These are phyloP conservation scores for Lagodon rhomboides DNA, from an alignment of 2,797 vertebrate genomes.

Conservation along the genomic window DNA sequence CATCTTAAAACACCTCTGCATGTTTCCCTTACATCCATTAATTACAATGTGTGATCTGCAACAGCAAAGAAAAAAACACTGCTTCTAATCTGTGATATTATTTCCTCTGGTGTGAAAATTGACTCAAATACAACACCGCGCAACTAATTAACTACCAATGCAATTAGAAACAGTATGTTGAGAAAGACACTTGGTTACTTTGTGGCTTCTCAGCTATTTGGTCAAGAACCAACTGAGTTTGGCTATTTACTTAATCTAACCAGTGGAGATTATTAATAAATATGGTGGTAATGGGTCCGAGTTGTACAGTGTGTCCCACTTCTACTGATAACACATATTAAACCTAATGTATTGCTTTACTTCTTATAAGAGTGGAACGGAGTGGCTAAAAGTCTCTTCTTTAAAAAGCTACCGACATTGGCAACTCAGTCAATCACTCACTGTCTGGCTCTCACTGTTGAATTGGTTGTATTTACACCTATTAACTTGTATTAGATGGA, in stretches of 20 bases:
- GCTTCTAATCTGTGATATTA: background rate
- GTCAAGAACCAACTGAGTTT: background rate
- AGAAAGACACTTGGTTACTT: background rate
- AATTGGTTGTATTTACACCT: background rate
- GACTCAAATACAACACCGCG: background rate
- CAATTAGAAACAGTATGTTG: background rate
- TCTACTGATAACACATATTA: background rate
- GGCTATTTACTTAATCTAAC: background rate
- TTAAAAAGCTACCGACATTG: background rate
- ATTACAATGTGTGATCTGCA: constrained; percentile 5
- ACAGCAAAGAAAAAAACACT: background rate
- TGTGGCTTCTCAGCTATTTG: background rate
- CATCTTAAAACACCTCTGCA: background rate
- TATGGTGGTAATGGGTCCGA: background rate
- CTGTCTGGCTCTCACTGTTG: too few species aligned
- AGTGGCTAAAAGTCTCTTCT: background rate
- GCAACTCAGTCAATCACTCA: background rate
- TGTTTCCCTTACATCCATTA: constrained; percentile 8
- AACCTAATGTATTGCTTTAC: background rate
- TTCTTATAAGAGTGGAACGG: background rate
- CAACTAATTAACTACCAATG: background rate
- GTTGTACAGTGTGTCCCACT: background rate
- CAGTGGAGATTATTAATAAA: background rate
- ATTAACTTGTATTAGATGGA: too few species aligned
- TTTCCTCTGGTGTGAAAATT: constrained; percentile 5